Base-by-base conservation (phyloP, 1,140 invertebrate genomes). In the Drosophila nasuta region DNA sequence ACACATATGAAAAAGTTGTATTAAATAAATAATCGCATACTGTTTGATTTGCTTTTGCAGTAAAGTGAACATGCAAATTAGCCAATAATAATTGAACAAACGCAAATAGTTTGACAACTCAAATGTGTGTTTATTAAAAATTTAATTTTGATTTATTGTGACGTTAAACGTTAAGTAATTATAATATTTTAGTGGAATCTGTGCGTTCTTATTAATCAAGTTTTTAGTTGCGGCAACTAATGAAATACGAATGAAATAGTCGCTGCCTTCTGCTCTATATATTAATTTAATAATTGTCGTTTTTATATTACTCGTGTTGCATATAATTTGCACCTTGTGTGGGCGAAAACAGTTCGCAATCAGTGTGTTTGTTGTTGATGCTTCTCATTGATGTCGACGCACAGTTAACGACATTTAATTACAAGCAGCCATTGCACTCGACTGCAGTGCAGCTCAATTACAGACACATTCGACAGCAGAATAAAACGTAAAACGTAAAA, bases 361-460 rank as follows among this genome's bases (percentile, higher is more conserved):
- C 54, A 57, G 11, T 11, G 13, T 15, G 4, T 33, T 51, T 72
- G 30, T 33, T 60, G 30, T 15, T 43, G 38, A 67, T 51, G 11
- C 59, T 11, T 45, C 28, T 41, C 46, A 46, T 70, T 70, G 58
- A 8, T 54, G 38, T 54, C 49, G 13, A 62, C 48, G 56, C 11
- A n/a, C 51, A 51, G 59, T 59, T 76, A 67, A 62, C 51, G 67
- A 62, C 74, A 79, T 79, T 79, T 79, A 79, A 79, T 79, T 79
- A 79, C 63, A 63, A 66, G 13, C 68, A 33, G 38, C 11, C 33
- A 15, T 30, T 28, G 60, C 73, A 59, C 68, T 76, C 58, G 68
- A 76, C 30, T 59, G 38, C 20, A 25, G 20, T 25, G 58, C 63
- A 73, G 75, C 69, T 79, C 77, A 77, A 79, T 79, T 79, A 77